Evolutionary conservation across 2,797 vertebrate genomes (phyloP), one percentile per base, ranked within the genome.

Genomic region (Dryobates pubescens): DNA sequence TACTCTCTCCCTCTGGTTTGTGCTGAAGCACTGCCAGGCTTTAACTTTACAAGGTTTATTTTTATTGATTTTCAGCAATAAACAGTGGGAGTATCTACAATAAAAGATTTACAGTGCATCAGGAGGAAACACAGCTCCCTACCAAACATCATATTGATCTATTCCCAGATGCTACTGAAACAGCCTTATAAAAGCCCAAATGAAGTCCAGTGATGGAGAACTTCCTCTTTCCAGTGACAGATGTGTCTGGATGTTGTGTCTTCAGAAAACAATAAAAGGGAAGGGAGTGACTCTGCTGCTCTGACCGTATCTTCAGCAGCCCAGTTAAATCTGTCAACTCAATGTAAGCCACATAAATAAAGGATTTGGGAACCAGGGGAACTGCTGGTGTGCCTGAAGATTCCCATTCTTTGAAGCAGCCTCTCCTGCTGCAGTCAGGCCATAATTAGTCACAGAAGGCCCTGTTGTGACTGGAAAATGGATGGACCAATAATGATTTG

Each of bases 311-410:
- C 95, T 95, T 93, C 93, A 96, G 53, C 76, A 90, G 87, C 72
- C 89, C 87, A 88, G 89, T 96, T 86, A 96, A 96, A 95, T 91
- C 92, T 94, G 93, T 96, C 93, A 95, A 49, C 94, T 75, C 83
- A 47, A 57, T 94, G 86, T 95, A 95, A 94, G 92, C 84, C 92
- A 91, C 65, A 96, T 91, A 95, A 96, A 97, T 90, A 88, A 90
- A 15, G 4, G 89, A 78, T 70, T 88, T 85, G 79, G 76, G 88
- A 97, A 89, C 58, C 87, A 88, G 86, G 81, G 92, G 74, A 87
- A 68, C 88, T 90, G 82, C 74, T 90, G 61, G 86, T 49, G 63
- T 1, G 13, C 64, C 73, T 91, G 82, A 94, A 86, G 76, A 90
- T 67, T 94, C 74, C 38, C 34, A n/a, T 70, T 89, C 93, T 95